phyloP scores from a whole-genome alignment of 1,140 invertebrate genomes.

The Calephelis nemesis region DNA sequence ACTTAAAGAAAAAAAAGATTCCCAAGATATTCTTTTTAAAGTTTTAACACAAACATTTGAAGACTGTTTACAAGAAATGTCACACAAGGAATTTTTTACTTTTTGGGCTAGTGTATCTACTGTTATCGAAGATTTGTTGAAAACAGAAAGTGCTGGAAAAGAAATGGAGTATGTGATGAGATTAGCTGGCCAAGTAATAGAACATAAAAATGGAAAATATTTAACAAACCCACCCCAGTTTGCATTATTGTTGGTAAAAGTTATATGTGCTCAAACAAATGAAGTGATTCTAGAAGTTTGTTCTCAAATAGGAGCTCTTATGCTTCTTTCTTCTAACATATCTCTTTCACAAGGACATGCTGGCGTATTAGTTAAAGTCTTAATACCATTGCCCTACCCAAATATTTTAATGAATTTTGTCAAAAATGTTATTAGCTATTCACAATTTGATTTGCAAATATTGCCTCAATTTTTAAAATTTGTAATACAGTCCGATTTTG shows the following conservation, averaged over 20 bases:
- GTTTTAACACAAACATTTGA: constrained; percentile 82
- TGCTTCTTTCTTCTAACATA: constrained; percentile 81
- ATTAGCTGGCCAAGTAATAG: constrained; percentile 81
- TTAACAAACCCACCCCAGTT: constrained; percentile 80
- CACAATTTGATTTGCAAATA: constrained; percentile 86
- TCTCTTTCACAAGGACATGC: constrained; percentile 85
- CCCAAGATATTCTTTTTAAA: constrained; percentile 81
- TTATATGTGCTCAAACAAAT: constrained; percentile 77
- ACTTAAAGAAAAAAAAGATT: constrained; percentile 76
- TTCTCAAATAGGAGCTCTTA: constrained; percentile 79
- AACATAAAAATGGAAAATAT: constrained; percentile 83
- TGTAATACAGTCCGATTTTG: constrained; percentile 79
- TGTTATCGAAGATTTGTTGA: constrained; percentile 55
- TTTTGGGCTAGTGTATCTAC: constrained; percentile 80
- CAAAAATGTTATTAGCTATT: constrained; percentile 82
- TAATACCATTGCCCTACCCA: constrained; percentile 79
- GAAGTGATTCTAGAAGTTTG: constrained; percentile 76
- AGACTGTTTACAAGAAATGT: constrained; percentile 80
- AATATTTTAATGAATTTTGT: constrained; percentile 82
- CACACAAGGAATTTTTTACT: constrained; percentile 80
- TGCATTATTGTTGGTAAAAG: constrained; percentile 77
- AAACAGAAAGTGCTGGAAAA: constrained; percentile 49
- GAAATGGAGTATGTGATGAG: constrained; percentile 76
- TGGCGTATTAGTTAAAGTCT: constrained; percentile 81
- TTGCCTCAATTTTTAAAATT: constrained; percentile 84